These are phyloP conservation scores for Nomada goodeniana DNA, from an alignment of 2,888 invertebrate genomes.

Conservation along the genomic window DNA sequence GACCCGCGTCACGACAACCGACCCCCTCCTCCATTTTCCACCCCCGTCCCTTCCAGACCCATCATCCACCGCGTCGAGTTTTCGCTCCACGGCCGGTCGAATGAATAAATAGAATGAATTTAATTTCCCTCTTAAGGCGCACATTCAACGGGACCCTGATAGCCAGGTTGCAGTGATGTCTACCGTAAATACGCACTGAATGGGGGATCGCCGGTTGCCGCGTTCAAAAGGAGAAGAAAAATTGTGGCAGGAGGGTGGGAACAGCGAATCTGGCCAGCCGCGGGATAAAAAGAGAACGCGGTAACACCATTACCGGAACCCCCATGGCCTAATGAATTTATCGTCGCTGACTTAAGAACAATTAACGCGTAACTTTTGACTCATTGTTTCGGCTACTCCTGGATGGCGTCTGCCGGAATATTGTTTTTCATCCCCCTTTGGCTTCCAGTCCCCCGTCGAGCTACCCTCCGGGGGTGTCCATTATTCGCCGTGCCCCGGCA, in stretches of 20 bases:
- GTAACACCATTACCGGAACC: constrained; percentile 73
- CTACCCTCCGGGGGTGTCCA: constrained; percentile 29
- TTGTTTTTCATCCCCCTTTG: constrained; percentile 53
- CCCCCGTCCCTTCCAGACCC: constrained; percentile 29
- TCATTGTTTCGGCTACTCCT: constrained; percentile 68
- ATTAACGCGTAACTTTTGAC: constrained; percentile 76
- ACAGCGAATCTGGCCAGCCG: constrained; percentile 37
- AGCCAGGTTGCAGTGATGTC: constrained; percentile 56
- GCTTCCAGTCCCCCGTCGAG: not conserved
- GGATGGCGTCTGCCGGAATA: constrained; percentile 62
- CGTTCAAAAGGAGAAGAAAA: constrained; percentile 47
- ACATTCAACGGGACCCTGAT: constrained; percentile 61
- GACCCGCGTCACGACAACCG: constrained; percentile 40
- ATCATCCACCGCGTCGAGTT: constrained; percentile 31
- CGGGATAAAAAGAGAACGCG: constrained; percentile 68
- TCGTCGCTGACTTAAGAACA: constrained; percentile 75
- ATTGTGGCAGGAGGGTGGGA: constrained; percentile 33
- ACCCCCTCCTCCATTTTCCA: constrained; percentile 29
- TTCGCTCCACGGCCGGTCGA: constrained; percentile 47
- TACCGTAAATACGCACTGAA: constrained; percentile 58
- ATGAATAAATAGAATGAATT: constrained; percentile 71
- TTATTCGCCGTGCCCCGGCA: constrained; percentile 52
- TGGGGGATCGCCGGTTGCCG: not conserved
- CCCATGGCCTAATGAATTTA: constrained; percentile 73
- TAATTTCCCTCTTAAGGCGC: constrained; percentile 71